phyloP scores from a whole-genome alignment of 1,140 invertebrate species.

The Pantala flavescens region DNA sequence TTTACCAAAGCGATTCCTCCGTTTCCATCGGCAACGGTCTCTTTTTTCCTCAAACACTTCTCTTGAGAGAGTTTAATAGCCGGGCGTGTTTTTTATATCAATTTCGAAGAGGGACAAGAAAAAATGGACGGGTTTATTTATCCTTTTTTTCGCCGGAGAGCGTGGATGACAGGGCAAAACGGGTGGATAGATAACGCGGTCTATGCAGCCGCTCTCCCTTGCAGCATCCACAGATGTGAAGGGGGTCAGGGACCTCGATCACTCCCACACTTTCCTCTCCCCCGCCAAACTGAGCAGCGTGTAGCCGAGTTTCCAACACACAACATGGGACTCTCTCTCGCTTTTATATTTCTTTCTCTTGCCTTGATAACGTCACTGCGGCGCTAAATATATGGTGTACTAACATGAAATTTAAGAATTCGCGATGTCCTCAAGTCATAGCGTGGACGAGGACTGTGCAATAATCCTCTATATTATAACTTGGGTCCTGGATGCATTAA shows the following conservation, averaged over 20 bases:
- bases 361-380: too few species aligned
- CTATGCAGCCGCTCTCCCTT: background rate
- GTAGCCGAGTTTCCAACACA: too few species aligned
- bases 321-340: background rate
- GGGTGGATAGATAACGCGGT: background rate
- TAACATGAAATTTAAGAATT: too few species aligned
- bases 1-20: too few species aligned
- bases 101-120: background rate
- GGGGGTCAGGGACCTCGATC: background rate
- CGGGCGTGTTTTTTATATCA: background rate
- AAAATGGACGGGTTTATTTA: background rate
- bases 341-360: background rate
- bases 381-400: too few species aligned
- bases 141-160: background rate
- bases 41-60: too few species aligned
- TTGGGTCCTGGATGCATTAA: too few species aligned
- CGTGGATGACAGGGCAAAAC: background rate
- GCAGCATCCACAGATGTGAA: slow-evolving; percentile 7
- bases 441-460: too few species aligned
- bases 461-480: too few species aligned
- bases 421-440: too few species aligned
- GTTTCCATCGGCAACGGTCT: too few species aligned
- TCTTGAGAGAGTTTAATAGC: too few species aligned
- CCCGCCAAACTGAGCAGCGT: background rate
- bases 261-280: background rate